Evolutionary conservation across 2,888 invertebrate species (phyloP), one percentile per base, ranked within the genome.

Genomic region (Catonia carolina): DNA sequence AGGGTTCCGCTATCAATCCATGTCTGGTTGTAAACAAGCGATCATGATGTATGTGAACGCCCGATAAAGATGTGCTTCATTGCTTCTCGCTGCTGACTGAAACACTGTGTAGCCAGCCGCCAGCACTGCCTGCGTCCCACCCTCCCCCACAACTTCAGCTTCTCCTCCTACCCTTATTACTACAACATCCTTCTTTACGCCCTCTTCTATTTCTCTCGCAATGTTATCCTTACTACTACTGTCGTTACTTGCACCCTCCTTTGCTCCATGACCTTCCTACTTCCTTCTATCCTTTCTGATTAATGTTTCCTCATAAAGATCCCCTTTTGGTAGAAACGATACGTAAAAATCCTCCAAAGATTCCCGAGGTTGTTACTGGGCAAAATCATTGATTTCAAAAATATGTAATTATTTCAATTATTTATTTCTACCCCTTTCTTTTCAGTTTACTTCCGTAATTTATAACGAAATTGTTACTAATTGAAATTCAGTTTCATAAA

Each of bases 51-150:
- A 45, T 45, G 45, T 45, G 27, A 45, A 45, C 23, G 27, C 23
- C 45, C 45, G 45, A 45, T 45, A 22, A 45, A 45, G 45, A 45
- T 45, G 45, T 45, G 45, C 45, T 45, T 45, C 45, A 45, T 45
- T 45, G 45, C 45, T 23, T 27, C 45, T 18, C n/a, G 7, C 5
- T 41, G n/a, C 23, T 22, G 23, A 27, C 23, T 10, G 4, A 37
- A 37, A 17, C 14, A 37, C 37, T 37, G 14, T n/a, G 17, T 5
- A 17, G 5, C 37, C 17, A 10, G 37, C 12, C 14, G 6, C 12
- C 17, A 5, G 4, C 37, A 8, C 27, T 27, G 4, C 37, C 17
- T 15, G 14, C 12, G n/a, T 17, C 4, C 37, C n/a, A 37, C 37
- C 37, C 37, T 37, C 12, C 5, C 18, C 4, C 41, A 41, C 41